A percentile compares a stretch with the other conserved stretches of the same genome.
Conservation (phyloP, 2,113 vertebrate genomes). For the Dicaeum eximium region DNA sequence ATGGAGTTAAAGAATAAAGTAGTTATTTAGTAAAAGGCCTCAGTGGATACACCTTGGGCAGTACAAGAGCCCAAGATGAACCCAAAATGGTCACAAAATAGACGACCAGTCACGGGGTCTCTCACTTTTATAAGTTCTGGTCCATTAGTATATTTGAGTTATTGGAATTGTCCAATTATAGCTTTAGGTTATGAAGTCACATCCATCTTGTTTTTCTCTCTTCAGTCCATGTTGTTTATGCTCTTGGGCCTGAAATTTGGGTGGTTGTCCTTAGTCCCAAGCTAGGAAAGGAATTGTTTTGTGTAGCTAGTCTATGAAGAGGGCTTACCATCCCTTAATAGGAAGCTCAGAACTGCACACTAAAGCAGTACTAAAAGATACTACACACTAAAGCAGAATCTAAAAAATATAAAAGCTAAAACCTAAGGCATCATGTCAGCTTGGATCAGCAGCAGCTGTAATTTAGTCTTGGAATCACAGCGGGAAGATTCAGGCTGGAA, state of each 20-base stretch:
- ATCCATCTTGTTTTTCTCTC: not conserved
- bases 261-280: not conserved
- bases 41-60: not conserved
- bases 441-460: not conserved
- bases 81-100: not conserved
- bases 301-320: not conserved
- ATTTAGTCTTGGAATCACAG: not conserved
- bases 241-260: not conserved
- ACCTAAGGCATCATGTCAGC: not conserved
- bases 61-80: not conserved
- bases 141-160: not conserved
- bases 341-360: not conserved
- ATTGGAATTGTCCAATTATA: not conserved
- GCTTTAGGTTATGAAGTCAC: not conserved
- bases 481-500: not conserved
- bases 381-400: not conserved
- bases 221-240: not conserved
- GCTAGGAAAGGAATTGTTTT: not conserved
- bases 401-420: not conserved
- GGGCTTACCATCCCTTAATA: not conserved
- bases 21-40: not conserved
- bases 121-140: not conserved
- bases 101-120: fast-evolving
- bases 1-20: not conserved
- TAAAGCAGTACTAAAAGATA: not conserved